Conservation (phyloP, 1,140 invertebrate species). For the Pogonus chalceus region DNA sequence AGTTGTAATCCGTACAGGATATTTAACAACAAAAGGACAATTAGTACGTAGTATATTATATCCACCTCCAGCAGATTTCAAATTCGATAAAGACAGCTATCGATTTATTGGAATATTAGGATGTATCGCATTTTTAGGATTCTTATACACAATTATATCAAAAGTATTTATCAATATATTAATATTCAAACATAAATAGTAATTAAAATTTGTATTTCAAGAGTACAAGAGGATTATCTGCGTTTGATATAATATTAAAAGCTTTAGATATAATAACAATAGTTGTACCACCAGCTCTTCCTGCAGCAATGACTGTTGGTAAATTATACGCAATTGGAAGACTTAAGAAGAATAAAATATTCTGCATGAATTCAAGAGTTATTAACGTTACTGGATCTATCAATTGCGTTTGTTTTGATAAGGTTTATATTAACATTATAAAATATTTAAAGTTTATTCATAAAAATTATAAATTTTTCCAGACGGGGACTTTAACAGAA, state of each 20-base stretch:
- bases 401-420: slow-evolving; percentile 96
- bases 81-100: slow-evolving; percentile 88
- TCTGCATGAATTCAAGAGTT: slow-evolving; percentile 85
- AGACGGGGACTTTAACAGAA: slow-evolving; percentile 86
- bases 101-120: slow-evolving; percentile 79
- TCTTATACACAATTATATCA: slow-evolving; percentile 72
- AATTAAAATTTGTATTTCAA: slow-evolving; percentile 27
- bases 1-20: slow-evolving; percentile 69
- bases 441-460: slow-evolving; percentile 21
- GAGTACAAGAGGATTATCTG: slow-evolving; percentile 42
- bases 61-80: slow-evolving; percentile 89
- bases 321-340: slow-evolving; percentile 82
- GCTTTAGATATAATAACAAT: slow-evolving; percentile 87
- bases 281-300: slow-evolving; percentile 83
- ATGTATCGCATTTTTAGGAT: slow-evolving; percentile 62
- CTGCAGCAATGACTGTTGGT: slow-evolving; percentile 91
- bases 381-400: slow-evolving; percentile 93
- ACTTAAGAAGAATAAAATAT: slow-evolving; percentile 70
- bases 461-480: slow-evolving; percentile 40
- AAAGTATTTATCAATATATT: slow-evolving; percentile 49
- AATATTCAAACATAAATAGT: not conserved
- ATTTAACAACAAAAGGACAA: slow-evolving; percentile 81
- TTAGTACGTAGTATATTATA: slow-evolving; percentile 87
- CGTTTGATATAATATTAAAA: slow-evolving; percentile 59
- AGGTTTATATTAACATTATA: slow-evolving; percentile 46